Conservation (phyloP, 2,888 invertebrate species). For the Thecophora atra region DNA sequence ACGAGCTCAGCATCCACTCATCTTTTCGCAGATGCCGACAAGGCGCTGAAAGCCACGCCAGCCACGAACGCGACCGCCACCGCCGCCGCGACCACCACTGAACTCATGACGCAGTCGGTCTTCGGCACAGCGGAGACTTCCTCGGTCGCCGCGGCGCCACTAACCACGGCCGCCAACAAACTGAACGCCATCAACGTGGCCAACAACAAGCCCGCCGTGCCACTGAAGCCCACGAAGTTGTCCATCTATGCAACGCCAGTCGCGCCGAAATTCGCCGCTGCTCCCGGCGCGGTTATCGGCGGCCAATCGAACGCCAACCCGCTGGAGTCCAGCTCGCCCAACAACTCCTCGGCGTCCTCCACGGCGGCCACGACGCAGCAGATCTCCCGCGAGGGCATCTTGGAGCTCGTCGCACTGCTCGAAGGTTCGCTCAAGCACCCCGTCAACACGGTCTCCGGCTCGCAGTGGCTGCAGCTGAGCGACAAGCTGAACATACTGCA, state of each 20-base stretch:
- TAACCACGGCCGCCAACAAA: conserved; percentile 42
- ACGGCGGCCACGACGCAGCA: conserved; percentile 50
- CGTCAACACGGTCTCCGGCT: conserved; percentile 67
- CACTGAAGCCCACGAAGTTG: conserved; percentile 74
- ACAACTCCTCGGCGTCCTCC: conserved; percentile 63
- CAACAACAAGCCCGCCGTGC: conserved; percentile 75
- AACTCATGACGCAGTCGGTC: conserved; percentile 54
- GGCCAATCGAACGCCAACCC: conserved; percentile 45
- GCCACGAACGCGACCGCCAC: conserved; percentile 29
- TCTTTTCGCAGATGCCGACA: conserved; percentile 58
- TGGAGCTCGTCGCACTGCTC: conserved; percentile 74
- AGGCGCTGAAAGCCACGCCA: conserved; percentile 6
- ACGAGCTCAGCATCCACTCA: conserved; percentile 63
- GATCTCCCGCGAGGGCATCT: conserved; percentile 69
- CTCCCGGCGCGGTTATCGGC: conserved; percentile 45
- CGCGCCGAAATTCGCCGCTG: conserved; percentile 54
- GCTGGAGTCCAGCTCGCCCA: conserved; percentile 64
- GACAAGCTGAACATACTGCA: conserved; percentile 85
- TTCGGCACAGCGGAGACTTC: conserved; percentile 38
- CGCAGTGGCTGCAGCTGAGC: conserved; percentile 82
- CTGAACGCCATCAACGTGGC: conserved; percentile 43
- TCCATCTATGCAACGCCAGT: conserved; percentile 82
- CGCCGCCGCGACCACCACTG: conserved; percentile 45
- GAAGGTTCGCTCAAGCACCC: conserved; percentile 73
- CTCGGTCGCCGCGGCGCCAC: conserved; percentile 33